phyloP scores from a whole-genome alignment of 2,888 invertebrate genomes.

The Oeneis ivallda region DNA sequence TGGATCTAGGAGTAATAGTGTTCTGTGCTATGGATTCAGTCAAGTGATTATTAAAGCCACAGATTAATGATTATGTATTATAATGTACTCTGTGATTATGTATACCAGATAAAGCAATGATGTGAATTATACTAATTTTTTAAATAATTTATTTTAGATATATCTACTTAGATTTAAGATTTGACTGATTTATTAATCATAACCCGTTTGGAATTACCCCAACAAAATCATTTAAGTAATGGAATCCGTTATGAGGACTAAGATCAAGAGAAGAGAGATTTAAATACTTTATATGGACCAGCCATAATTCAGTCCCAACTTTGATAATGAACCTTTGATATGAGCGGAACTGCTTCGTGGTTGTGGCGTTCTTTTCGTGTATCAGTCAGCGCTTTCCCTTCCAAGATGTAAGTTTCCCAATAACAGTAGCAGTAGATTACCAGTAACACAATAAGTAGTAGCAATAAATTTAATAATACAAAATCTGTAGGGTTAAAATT shows the following conservation, averaged over 20 bases:
- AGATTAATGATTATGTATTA: too few species aligned
- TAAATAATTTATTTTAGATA: neutral
- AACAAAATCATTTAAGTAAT: conserved; percentile 2
- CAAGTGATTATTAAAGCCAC: too few species aligned
- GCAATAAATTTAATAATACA: too few species aligned
- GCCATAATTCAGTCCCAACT: neutral
- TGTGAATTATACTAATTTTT: neutral
- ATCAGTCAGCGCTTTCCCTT: neutral
- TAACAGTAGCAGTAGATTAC: neutral
- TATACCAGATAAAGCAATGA: neutral
- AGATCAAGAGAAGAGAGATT: neutral
- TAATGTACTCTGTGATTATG: neutral
- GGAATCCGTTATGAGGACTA: neutral
- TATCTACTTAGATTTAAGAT: neutral
- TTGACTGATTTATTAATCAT: neutral
- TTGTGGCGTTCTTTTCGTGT: neutral
- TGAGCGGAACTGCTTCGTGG: neutral
- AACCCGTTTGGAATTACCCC: neutral
- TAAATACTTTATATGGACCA: neutral
- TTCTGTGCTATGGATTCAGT: too few species aligned
- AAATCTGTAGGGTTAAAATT: too few species aligned
- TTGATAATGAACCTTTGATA: neutral
- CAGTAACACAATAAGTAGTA: too few species aligned
- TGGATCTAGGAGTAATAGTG: too few species aligned
- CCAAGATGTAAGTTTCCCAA: conserved; percentile 1